Evolutionary conservation across 2,888 invertebrate genomes (phyloP).

Genomic region (Diplolepis rosae): DNA sequence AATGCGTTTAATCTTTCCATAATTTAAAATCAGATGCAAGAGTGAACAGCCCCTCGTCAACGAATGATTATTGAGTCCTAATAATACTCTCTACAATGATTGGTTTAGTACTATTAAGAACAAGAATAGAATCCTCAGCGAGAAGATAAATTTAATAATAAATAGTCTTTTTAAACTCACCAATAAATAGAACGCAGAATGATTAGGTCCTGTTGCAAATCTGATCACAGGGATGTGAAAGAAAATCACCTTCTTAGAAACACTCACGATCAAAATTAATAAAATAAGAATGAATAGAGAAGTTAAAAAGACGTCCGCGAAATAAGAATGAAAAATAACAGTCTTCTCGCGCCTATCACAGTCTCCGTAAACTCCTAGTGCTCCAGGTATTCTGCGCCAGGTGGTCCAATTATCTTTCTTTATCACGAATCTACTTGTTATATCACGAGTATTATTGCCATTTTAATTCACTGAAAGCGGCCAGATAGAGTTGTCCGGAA

Average conservation of each 20-base stretch:
- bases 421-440: slow-evolving; percentile 22
- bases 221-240: slow-evolving; percentile 8
- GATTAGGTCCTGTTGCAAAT: background rate
- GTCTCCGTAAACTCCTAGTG: too few relatives aligned
- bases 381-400: slow-evolving; percentile 20
- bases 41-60: too few relatives aligned
- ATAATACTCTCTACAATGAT: too few relatives aligned
- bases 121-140: too few relatives aligned
- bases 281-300: slow-evolving; percentile 2
- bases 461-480: slow-evolving; percentile 6
- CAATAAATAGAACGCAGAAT: too few relatives aligned
- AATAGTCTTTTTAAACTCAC: too few relatives aligned
- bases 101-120: too few relatives aligned
- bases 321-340: slow-evolving; percentile 9
- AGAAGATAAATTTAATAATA: too few relatives aligned
- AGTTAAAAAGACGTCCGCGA: background rate
- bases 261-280: slow-evolving; percentile 20
- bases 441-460: slow-evolving; percentile 29
- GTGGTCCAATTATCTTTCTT: slow-evolving; percentile 8
- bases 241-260: background rate
- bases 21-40: too few relatives aligned
- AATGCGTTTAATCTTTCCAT: too few relatives aligned
- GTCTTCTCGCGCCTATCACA: slow-evolving; percentile 29
- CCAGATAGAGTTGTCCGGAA: background rate
- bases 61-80: too few relatives aligned